Conservation (phyloP, 2,113 vertebrate genomes). For the Piprites chloris region DNA sequence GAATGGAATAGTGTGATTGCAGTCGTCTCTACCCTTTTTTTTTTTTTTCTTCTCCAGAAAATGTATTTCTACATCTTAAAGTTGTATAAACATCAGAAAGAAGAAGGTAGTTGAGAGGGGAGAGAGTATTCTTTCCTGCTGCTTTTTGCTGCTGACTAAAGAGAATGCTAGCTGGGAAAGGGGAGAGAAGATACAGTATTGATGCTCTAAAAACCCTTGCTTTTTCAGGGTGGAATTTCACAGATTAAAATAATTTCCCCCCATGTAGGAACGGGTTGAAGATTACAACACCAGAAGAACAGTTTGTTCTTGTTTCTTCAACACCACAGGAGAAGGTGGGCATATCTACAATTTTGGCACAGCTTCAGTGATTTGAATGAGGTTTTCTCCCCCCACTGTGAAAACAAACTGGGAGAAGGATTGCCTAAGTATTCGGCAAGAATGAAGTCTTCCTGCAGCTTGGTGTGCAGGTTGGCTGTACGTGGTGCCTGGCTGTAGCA, state of each 20-base stretch:
- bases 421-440: not conserved
- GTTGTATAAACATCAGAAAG: not conserved
- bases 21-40: not conserved
- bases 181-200: not conserved
- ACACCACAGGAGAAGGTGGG: slow-evolving; percentile 91
- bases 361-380: not conserved
- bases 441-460: not conserved
- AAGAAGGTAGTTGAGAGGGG: not conserved
- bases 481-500: not conserved
- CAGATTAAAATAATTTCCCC: not conserved
- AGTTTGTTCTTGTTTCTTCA: slow-evolving; percentile 88
- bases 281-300: slow-evolving; percentile 93
- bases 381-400: not conserved
- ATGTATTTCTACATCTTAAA: not conserved
- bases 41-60: not conserved
- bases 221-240: not conserved
- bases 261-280: slow-evolving; percentile 85
- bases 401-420: not conserved
- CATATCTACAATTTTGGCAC: not conserved
- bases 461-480: not conserved
- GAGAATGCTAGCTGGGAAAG: not conserved
- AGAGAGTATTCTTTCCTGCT: not conserved
- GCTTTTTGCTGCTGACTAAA: not conserved
- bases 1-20: not conserved
- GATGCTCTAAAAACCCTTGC: not conserved